A percentile compares a stretch with the other conserved stretches of the same genome.
phyloP scores from a whole-genome alignment of 2,113 vertebrate species.

The Scartelaos histophorus region DNA sequence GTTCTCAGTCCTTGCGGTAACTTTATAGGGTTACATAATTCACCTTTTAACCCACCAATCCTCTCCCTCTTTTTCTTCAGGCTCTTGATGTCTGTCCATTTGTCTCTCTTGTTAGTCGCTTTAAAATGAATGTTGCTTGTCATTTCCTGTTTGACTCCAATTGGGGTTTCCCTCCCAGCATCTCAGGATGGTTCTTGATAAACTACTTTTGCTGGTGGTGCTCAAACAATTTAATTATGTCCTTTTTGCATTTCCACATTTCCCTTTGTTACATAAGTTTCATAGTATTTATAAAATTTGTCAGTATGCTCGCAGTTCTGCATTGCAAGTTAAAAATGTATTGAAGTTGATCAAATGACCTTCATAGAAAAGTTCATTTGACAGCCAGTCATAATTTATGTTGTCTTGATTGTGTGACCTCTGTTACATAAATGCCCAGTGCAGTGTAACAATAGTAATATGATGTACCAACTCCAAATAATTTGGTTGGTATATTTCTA shows the following conservation, averaged over 20 bases:
- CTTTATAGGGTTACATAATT: constrained; percentile 66
- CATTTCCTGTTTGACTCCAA: constrained; percentile 47
- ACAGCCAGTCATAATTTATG: constrained; percentile 36
- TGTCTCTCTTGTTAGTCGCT: constrained; percentile 50
- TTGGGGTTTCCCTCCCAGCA: constrained; percentile 30
- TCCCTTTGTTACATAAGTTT: constrained; percentile 54
- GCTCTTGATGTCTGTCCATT: constrained; percentile 45
- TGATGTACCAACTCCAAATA: constrained; percentile 34
- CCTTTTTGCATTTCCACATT: constrained; percentile 28
- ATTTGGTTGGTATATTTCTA: constrained; percentile 26
- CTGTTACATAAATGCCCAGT: constrained; percentile 37
- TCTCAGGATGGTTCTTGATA: constrained; percentile 27
- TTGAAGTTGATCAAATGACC: constrained; percentile 65
- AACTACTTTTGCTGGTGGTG: constrained; percentile 41
- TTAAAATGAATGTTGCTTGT: constrained; percentile 57
- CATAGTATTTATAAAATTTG: constrained; percentile 28
- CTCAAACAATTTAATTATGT: constrained; percentile 33
- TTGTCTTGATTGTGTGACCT: constrained; percentile 50
- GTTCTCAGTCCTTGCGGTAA: constrained; percentile 79
- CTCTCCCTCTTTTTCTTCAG: constrained; percentile 23
- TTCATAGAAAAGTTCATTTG: constrained; percentile 63
- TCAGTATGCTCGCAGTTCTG: constrained; percentile 55
- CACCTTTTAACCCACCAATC: constrained; percentile 40
- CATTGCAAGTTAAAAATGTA: constrained; percentile 59
- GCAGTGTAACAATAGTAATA: constrained; percentile 12